Evolutionary conservation across 1,140 invertebrate genomes (phyloP).

Genomic region (Aporrectodea caliginosa): DNA sequence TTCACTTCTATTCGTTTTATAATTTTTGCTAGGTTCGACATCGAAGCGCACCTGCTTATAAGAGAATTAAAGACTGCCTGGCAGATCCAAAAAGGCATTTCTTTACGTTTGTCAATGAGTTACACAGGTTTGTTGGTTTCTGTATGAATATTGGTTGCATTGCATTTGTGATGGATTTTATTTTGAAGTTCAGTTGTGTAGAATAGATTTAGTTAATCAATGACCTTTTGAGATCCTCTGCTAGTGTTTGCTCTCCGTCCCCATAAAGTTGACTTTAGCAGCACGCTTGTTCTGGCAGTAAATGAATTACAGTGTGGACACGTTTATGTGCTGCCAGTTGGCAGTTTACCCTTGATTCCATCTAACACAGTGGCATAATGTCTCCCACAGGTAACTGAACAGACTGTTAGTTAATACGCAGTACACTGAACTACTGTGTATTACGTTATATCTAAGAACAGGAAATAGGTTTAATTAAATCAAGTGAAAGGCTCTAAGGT

Average conservation of each 20-base stretch:
- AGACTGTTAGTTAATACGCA: too few relatives aligned
- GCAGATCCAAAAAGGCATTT: slow-evolving; percentile 74
- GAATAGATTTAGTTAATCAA: not conserved
- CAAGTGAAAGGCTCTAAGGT: too few relatives aligned
- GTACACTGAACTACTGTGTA: too few relatives aligned
- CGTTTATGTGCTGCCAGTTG: too few relatives aligned
- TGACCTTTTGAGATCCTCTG: not conserved
- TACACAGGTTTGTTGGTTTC: slow-evolving; percentile 72
- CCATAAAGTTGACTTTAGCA: not conserved
- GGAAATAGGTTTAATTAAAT: too few relatives aligned
- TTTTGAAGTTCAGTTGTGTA: not conserved
- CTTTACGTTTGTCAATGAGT: slow-evolving; percentile 92
- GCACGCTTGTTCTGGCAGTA: not conserved
- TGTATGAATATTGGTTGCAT: not conserved
- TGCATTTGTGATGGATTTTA: not conserved
- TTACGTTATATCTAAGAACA: too few relatives aligned
- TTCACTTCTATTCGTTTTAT: too few relatives aligned
- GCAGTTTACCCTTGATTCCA: too few relatives aligned
- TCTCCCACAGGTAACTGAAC: too few relatives aligned
- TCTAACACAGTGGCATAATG: too few relatives aligned
- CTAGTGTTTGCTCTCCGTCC: not conserved
- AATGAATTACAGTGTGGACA: not conserved
- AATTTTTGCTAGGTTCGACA: slow-evolving; percentile 65
- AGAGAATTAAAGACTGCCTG: slow-evolving; percentile 78
- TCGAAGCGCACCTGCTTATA: slow-evolving; percentile 81